These are phyloP conservation scores for Lumbricus terrestris DNA, from an alignment of 2,888 invertebrate genomes.

Conservation along the genomic window DNA sequence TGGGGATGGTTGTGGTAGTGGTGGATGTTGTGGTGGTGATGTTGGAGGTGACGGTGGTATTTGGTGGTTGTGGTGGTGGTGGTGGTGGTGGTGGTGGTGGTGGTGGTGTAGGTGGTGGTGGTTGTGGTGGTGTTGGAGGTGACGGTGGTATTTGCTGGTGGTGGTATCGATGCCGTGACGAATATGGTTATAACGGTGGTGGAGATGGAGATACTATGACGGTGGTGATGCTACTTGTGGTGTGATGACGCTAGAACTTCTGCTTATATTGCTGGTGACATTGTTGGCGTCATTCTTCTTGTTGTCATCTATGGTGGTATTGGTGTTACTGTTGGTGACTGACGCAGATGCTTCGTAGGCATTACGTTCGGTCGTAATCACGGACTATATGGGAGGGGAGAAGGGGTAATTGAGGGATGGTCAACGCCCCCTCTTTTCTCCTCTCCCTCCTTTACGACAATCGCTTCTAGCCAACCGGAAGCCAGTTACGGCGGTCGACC, in stretches of 20 bases:
- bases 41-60: too few species aligned
- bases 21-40: not conserved
- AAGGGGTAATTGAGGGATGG: constrained; percentile 3
- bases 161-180: not conserved
- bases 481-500: not conserved
- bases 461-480: not conserved
- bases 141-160: too few species aligned
- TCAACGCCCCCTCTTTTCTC: not conserved
- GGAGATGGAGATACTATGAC: not conserved
- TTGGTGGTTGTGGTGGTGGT: too few species aligned
- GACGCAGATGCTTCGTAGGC: not conserved
- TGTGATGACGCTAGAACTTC: not conserved
- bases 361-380: not conserved
- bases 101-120: not conserved
- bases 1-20: too few species aligned
- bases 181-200: not conserved
- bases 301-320: not conserved
- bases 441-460: not conserved
- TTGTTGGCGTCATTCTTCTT: not conserved
- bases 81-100: not conserved
- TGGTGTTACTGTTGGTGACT: not conserved
- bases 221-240: not conserved
- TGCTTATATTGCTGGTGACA: not conserved
- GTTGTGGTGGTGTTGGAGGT: too few species aligned
- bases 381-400: too few species aligned